A percentile compares a stretch with the other conserved stretches of the same genome.
These are phyloP conservation scores for Phoxinus phoxinus DNA, from an alignment of 2,113 vertebrate species.

Conservation along the genomic window DNA sequence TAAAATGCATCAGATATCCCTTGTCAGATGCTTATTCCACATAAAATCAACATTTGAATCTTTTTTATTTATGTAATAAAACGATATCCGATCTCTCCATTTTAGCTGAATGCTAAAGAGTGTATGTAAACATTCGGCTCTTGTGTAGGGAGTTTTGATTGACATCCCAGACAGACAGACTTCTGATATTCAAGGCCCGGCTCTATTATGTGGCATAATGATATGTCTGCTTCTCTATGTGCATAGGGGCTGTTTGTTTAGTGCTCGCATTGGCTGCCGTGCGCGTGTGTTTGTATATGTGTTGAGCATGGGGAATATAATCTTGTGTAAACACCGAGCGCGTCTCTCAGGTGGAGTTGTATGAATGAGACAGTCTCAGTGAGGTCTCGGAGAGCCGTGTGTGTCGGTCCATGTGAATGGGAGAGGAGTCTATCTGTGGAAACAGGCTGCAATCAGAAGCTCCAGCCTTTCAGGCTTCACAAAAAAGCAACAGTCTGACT, in stretches of 20 bases:
- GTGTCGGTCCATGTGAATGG: constrained; percentile 42
- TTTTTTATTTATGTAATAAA: not conserved
- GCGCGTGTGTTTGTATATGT: constrained; percentile 60
- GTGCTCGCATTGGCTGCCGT: constrained; percentile 53
- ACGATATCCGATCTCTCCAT: constrained; percentile 4
- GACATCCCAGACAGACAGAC: constrained; percentile 56
- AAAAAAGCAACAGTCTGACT: not conserved
- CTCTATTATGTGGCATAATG: constrained; percentile 62
- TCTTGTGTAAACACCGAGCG: constrained; percentile 69
- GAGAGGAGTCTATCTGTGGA: constrained; percentile 33
- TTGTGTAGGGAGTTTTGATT: constrained; percentile 51
- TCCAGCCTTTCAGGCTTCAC: constrained; percentile 6
- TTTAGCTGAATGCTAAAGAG: constrained; percentile 19
- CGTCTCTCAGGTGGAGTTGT: constrained; percentile 70
- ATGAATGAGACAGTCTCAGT: constrained; percentile 57
- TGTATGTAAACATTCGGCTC: constrained; percentile 47
- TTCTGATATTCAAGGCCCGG: constrained; percentile 52
- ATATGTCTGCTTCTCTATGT: constrained; percentile 63
- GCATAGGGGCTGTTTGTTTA: constrained; percentile 68
- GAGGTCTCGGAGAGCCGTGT: constrained; percentile 34
- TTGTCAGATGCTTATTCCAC: constrained; percentile 12
- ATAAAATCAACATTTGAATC: constrained; percentile 14
- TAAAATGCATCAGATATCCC: not conserved
- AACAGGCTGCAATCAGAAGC: constrained; percentile 22
- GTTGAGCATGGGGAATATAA: constrained; percentile 63